Evolutionary conservation across 2,888 invertebrate genomes (phyloP).

Genomic region (Meandrusa payeni): DNA sequence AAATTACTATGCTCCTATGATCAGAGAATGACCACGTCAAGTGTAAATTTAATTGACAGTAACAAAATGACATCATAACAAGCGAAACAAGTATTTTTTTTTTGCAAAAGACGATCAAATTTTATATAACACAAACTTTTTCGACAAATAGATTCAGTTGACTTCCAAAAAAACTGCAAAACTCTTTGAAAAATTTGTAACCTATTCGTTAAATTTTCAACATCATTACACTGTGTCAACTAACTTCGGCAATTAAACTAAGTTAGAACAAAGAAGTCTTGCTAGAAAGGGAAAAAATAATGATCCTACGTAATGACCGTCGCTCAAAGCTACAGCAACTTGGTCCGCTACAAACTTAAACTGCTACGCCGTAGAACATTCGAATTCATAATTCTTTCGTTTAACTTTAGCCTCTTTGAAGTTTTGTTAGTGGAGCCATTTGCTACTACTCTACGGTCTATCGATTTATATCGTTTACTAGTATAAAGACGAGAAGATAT

Average conservation of each 20-base stretch:
- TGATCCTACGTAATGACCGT: slow-evolving; percentile 65
- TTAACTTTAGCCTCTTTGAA: slow-evolving; percentile 28
- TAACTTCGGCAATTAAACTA: slow-evolving; percentile 71
- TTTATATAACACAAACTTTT: too few relatives aligned
- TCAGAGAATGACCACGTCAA: too few relatives aligned
- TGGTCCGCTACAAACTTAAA: slow-evolving; percentile 15
- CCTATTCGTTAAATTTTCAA: slow-evolving; percentile 49
- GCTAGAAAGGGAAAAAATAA: slow-evolving; percentile 58
- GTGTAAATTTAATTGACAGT: too few relatives aligned
- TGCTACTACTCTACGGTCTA: too few relatives aligned
- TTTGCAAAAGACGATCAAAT: too few relatives aligned
- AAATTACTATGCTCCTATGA: too few relatives aligned
- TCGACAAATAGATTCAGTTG: neutral
- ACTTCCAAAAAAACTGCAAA: neutral
- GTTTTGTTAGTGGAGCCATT: too few relatives aligned
- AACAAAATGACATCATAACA: too few relatives aligned
- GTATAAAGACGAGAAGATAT: too few relatives aligned
- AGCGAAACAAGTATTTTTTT: too few relatives aligned
- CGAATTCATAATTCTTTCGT: slow-evolving; percentile 28
- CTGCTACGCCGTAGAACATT: slow-evolving; percentile 25
- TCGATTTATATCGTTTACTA: too few relatives aligned
- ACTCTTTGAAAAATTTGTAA: slow-evolving; percentile 29
- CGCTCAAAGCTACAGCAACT: slow-evolving; percentile 16
- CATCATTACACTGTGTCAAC: slow-evolving; percentile 23
- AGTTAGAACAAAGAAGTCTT: slow-evolving; percentile 54